Percentiles rank a stretch among this genome's conserved stretches.
Evolutionary conservation across 2,797 vertebrate species (phyloP).

Genomic region (Myotis planiceps): DNA sequence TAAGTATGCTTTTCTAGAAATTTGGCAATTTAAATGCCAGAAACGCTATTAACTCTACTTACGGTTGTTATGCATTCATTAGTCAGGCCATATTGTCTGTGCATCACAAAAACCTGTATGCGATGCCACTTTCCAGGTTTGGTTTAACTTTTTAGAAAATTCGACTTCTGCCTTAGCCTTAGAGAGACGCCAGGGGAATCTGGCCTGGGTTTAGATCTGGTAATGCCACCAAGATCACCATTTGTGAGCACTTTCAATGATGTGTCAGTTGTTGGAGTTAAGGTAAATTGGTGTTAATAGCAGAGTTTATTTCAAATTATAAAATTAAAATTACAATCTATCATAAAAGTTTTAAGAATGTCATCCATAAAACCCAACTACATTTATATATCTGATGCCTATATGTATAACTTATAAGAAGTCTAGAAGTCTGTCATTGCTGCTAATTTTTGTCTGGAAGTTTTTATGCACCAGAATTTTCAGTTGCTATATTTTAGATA

Average conservation of each 20-base stretch:
- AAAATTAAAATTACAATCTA: conserved; percentile 33
- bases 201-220: background rate
- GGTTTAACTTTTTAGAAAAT: background rate
- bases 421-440: background rate
- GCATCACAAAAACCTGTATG: background rate
- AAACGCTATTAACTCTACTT: background rate
- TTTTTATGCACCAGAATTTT: background rate
- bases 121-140: background rate
- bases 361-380: background rate
- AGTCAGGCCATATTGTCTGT: background rate
- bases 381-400: background rate
- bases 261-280: background rate
- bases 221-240: background rate
- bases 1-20: background rate
- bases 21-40: conserved; percentile 9
- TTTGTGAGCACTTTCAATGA: background rate
- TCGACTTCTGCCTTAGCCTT: conserved; percentile 7
- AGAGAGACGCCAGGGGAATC: background rate
- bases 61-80: background rate
- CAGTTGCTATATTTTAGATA: background rate
- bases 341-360: background rate
- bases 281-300: conserved; percentile 22
- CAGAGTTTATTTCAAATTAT: background rate
- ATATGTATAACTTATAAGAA: background rate
- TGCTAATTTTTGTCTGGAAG: background rate